phyloP scores from a whole-genome alignment of 2,113 vertebrate genomes.

The Lophius piscatorius region DNA sequence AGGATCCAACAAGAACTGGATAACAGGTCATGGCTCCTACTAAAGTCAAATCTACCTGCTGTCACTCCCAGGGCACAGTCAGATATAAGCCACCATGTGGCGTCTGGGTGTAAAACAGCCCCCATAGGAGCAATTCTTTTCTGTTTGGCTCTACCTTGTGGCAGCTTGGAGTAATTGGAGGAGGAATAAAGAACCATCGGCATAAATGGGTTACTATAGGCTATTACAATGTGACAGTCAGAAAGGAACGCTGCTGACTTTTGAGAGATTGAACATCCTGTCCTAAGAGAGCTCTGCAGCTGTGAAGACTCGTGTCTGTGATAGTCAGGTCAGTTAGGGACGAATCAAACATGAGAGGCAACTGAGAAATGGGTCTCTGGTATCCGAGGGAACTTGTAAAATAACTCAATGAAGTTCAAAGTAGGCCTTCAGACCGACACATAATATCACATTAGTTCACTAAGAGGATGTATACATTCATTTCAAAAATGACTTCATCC shows the following conservation, averaged over 20 bases:
- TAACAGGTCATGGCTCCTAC: constrained; percentile 7
- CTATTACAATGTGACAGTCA: not conserved
- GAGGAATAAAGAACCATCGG: constrained; percentile 3
- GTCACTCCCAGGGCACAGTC: constrained; percentile 1
- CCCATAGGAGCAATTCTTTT: constrained; percentile 49
- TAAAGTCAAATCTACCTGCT: constrained; percentile 50
- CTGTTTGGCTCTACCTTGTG: constrained; percentile 78
- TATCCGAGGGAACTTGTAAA: too few relatives aligned
- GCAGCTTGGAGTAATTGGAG: constrained; percentile 16
- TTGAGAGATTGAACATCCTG: not conserved
- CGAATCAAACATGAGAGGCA: too few relatives aligned
- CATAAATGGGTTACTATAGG: not conserved
- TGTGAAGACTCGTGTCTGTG: too few relatives aligned
- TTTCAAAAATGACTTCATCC: too few relatives aligned
- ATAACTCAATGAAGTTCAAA: too few relatives aligned
- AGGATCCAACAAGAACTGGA: constrained; percentile 6
- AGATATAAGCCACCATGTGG: constrained; percentile 49
- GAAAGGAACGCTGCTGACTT: not conserved
- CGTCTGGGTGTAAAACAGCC: constrained; percentile 7
- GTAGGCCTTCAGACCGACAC: too few relatives aligned
- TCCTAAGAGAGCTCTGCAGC: not conserved
- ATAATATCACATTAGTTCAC: too few relatives aligned
- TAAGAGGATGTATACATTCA: too few relatives aligned
- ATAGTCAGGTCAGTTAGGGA: too few relatives aligned
- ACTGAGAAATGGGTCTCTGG: too few relatives aligned